These are phyloP conservation scores for Yponomeuta cagnagella DNA, from an alignment of 2,888 invertebrate species.

Conservation along the genomic window DNA sequence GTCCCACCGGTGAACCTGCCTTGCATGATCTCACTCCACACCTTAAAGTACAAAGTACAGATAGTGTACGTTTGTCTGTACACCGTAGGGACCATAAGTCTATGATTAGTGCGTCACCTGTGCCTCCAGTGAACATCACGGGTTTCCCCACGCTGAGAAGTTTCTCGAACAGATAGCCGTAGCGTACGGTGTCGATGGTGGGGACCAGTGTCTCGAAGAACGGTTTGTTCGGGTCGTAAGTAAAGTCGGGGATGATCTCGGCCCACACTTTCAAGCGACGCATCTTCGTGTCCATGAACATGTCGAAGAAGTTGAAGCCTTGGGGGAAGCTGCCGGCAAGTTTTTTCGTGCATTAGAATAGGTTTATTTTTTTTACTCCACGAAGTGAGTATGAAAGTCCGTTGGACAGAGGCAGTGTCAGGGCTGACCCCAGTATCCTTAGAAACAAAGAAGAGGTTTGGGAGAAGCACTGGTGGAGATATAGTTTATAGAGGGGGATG, in stretches of 20 bases:
- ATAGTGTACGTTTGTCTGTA: no score
- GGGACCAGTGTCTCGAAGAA: conserved; percentile 95
- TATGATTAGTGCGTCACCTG: conserved; percentile 66
- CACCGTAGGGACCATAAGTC: no score
- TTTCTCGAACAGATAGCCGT: conserved; percentile 86
- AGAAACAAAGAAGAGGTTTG: no score
- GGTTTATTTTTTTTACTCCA: no score
- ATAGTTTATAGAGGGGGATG: no score
- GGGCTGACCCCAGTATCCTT: no score
- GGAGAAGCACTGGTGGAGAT: no score
- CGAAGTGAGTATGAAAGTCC: no score
- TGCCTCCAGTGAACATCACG: conserved; percentile 92
- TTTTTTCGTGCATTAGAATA: background rate
- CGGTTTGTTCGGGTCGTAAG: conserved; percentile 80
- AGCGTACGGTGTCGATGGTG: conserved; percentile 92
- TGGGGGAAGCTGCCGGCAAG: conserved; percentile 77
- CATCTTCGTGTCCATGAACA: conserved; percentile 83
- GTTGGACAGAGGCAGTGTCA: no score
- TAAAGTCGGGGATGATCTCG: conserved; percentile 84
- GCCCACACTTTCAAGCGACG: conserved; percentile 85
- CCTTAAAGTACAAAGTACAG: no score
- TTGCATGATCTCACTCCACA: background rate
- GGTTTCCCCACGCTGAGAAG: conserved; percentile 83
- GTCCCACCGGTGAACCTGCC: background rate
- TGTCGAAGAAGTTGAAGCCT: conserved; percentile 82